These are phyloP conservation scores for Tenthredo scrophulariae DNA, from an alignment of 2,888 invertebrate genomes.

Conservation along the genomic window DNA sequence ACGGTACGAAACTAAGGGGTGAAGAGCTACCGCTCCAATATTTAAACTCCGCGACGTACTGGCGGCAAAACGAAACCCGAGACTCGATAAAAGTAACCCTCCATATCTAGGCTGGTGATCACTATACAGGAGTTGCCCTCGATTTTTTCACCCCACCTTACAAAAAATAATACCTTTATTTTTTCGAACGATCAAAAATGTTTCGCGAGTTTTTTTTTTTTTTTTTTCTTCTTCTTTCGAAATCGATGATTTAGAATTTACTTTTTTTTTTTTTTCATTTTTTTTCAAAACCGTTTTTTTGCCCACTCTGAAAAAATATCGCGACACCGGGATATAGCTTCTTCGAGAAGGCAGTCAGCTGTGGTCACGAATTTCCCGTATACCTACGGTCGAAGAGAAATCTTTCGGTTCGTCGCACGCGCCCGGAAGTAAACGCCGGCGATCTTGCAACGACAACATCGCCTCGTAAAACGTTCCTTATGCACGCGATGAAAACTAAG, in stretches of 20 bases:
- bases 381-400: conserved; percentile 8
- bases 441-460: conserved; percentile 39
- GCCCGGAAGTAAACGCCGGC: conserved; percentile 32
- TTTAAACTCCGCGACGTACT: conserved; percentile 33
- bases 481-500: conserved; percentile 35
- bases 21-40: conserved; percentile 23
- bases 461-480: conserved; percentile 34
- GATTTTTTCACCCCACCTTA: not conserved
- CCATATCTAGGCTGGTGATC: not conserved
- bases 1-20: conserved; percentile 11
- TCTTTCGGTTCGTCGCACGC: conserved; percentile 37
- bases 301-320: not conserved
- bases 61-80: conserved; percentile 30
- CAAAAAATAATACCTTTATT: too few relatives aligned
- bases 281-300: not conserved
- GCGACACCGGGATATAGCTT: not conserved
- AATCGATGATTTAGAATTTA: not conserved
- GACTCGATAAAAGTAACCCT: conserved; percentile 33
- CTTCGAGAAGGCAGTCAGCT: conserved; percentile 19
- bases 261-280: too few relatives aligned
- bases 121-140: not conserved
- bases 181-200: too few relatives aligned
- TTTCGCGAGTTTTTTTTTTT: not conserved
- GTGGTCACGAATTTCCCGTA: conserved; percentile 40
- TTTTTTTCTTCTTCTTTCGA: not conserved